These are phyloP conservation scores for Aplidium turbinatum DNA, from an alignment of 23 tunicate species.

Conservation along the genomic window DNA sequence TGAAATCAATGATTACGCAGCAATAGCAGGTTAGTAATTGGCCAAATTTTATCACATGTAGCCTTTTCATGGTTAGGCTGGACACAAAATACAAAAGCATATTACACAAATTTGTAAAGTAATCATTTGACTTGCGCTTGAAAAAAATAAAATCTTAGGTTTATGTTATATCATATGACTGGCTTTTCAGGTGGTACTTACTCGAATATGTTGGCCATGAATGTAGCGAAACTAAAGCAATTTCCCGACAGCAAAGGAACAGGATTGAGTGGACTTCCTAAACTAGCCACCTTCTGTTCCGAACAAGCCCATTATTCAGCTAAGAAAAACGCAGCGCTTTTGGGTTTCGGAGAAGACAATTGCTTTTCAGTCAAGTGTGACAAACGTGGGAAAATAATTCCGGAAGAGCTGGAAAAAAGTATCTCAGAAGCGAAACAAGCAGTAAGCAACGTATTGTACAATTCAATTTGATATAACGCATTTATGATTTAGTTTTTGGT, in stretches of 20 bases:
- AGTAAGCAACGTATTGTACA: too few species aligned
- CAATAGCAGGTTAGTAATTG: too few species aligned
- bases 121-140: too few species aligned
- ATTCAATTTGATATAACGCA: too few species aligned
- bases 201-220: slow-evolving; percentile 69
- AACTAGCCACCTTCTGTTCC: slow-evolving; percentile 49
- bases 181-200: slow-evolving; percentile 54
- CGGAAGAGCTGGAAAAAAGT: slow-evolving; percentile 52
- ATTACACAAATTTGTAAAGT: too few species aligned
- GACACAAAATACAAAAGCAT: too few species aligned
- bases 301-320: slow-evolving; percentile 81
- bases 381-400: slow-evolving; percentile 63
- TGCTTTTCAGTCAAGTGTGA: slow-evolving; percentile 58
- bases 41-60: too few species aligned
- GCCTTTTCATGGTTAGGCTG: too few species aligned
- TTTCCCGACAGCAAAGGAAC: slow-evolving; percentile 55
- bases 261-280: slow-evolving; percentile 37
- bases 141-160: too few species aligned
- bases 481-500: too few species aligned
- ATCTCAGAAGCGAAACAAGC: slow-evolving; percentile 26
- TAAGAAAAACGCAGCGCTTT: slow-evolving; percentile 51
- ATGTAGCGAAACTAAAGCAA: slow-evolving; percentile 49
- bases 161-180: too few species aligned
- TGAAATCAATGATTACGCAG: too few species aligned
- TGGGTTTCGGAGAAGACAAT: slow-evolving; percentile 61